Percentiles rank a stretch among this genome's conserved stretches.
These are phyloP conservation scores for Acipenser transmontanus DNA, from an alignment of 2,797 vertebrate genomes.

Conservation along the genomic window DNA sequence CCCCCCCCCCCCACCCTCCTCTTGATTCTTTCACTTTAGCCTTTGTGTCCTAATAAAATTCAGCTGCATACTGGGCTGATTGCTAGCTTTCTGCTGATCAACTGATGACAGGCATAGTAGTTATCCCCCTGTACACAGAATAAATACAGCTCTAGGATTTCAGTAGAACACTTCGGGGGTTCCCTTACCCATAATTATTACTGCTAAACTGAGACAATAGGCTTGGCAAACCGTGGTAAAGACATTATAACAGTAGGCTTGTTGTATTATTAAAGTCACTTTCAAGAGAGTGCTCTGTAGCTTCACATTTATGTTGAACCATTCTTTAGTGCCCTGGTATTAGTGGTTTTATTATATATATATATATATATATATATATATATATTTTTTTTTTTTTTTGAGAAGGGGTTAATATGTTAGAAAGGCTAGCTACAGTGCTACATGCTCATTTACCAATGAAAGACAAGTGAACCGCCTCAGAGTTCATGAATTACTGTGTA, in stretches of 20 bases:
- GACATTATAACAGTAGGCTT: conserved; percentile 13
- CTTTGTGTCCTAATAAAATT: neutral
- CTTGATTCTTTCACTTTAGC: too few relatives aligned
- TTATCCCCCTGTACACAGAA: conserved; percentile 22
- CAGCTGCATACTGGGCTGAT: conserved; percentile 27
- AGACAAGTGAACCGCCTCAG: too few relatives aligned
- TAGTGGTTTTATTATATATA: too few relatives aligned
- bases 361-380: too few relatives aligned
- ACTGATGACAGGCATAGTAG: conserved; percentile 31
- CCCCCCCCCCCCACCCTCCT: too few relatives aligned
- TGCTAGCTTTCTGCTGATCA: conserved; percentile 31
- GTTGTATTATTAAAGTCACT: conserved; percentile 38
- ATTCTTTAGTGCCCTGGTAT: neutral
- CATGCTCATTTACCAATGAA: too few relatives aligned
- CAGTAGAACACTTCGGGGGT: neutral
- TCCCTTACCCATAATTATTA: conserved; percentile 28
- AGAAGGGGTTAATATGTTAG: too few relatives aligned
- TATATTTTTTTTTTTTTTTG: too few relatives aligned
- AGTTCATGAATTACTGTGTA: too few relatives aligned
- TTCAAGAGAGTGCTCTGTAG: conserved; percentile 14
- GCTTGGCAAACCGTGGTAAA: neutral
- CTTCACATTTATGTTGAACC: conserved; percentile 20
- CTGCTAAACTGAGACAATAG: conserved; percentile 23
- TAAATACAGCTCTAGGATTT: neutral
- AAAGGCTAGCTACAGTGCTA: too few relatives aligned